A percentile compares a stretch with the other conserved stretches of the same genome.
Conservation (phyloP, 1,140 invertebrate genomes). For the Melanaphis sacchari region DNA sequence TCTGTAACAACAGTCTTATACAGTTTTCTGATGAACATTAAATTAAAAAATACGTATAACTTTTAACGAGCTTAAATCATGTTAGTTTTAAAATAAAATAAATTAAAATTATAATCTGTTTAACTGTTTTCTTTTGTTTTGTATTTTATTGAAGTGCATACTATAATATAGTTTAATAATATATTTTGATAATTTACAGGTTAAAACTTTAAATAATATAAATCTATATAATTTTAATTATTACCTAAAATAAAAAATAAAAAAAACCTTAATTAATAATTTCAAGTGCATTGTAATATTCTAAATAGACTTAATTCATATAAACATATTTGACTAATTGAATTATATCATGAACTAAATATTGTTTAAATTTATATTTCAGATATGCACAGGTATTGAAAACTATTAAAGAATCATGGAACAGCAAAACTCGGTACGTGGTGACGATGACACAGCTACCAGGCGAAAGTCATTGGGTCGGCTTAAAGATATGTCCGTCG, state of each 20-base stretch:
- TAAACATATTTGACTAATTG: neutral
- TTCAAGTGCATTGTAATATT: too few species aligned
- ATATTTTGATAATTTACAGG: neutral
- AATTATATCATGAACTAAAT: neutral
- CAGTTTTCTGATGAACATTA: neutral
- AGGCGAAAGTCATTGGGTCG: conserved; percentile 58
- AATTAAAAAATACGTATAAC: neutral
- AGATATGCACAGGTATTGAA: conserved; percentile 14
- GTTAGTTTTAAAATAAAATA: neutral
- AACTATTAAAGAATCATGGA: neutral
- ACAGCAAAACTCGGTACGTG: neutral
- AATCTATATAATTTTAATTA: neutral
- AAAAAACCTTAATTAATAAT: too few species aligned
- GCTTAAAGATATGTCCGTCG: conserved; percentile 53
- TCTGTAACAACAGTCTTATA: neutral
- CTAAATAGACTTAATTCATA: neutral
- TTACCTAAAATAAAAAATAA: too few species aligned
- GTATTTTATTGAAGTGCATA: neutral
- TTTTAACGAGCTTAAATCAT: neutral
- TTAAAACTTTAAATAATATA: neutral
- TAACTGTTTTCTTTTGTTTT: neutral
- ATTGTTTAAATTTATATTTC: neutral
- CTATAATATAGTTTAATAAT: neutral
- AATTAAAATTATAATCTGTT: neutral
- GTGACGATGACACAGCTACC: conserved; percentile 39